Conservation (phyloP, 2,797 vertebrate genomes). For the Gymnothorax reevesii region DNA sequence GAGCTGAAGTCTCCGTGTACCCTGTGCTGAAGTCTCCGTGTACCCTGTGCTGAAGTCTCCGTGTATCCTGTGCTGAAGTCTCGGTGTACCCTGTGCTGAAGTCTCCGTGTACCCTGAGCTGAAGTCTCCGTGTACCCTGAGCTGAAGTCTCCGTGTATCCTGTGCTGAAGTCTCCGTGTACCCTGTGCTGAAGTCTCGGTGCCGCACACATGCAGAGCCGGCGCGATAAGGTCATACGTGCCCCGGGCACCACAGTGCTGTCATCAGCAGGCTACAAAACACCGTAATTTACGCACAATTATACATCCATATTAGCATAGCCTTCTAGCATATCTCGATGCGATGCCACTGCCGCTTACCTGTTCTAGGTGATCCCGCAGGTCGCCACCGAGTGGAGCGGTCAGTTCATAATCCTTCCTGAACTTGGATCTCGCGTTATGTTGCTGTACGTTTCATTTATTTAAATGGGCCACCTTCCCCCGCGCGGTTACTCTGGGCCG, state of each 20-base stretch:
- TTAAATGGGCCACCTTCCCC: slow-evolving; percentile 54
- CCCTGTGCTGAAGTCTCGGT: too few relatives aligned
- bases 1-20: background rate
- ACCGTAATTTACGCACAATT: slow-evolving; percentile 6
- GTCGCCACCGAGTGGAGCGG: slow-evolving; percentile 35
- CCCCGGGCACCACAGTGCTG: background rate
- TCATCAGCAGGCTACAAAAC: background rate
- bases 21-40: background rate
- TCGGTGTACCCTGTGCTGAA: too few relatives aligned
- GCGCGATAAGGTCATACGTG: background rate
- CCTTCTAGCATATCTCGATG: slow-evolving; percentile 13
- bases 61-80: background rate
- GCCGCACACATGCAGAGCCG: background rate
- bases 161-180: background rate
- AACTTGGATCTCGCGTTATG: slow-evolving; percentile 41
- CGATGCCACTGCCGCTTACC: slow-evolving; percentile 33
- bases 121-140: background rate
- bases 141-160: background rate
- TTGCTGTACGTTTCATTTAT: slow-evolving; percentile 51
- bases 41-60: too few relatives aligned
- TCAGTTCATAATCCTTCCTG: slow-evolving; percentile 8
- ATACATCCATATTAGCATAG: slow-evolving; percentile 36
- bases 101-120: background rate
- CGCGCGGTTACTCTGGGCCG: slow-evolving; percentile 20
- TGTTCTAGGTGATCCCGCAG: slow-evolving; percentile 35